Evolutionary conservation across 2,113 vertebrate genomes (phyloP).

Genomic region (Rhipidura dahli): DNA sequence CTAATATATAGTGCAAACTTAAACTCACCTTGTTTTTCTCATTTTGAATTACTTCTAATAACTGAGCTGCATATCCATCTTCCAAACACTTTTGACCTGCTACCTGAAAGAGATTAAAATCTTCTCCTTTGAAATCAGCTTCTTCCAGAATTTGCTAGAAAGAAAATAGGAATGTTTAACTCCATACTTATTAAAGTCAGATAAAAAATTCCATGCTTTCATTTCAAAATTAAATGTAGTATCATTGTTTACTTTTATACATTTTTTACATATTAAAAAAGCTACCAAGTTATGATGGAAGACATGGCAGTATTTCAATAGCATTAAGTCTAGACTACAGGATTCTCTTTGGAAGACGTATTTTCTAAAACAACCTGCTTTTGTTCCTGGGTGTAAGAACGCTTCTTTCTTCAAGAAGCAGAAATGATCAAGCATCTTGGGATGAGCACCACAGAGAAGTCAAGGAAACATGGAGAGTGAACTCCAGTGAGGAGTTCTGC

Average conservation of each 20-base stretch:
- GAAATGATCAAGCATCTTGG: neutral
- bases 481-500: neutral
- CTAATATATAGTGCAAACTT: neutral
- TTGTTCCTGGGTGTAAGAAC: neutral
- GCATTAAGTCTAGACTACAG: neutral
- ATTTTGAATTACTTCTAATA: conserved; percentile 88
- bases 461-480: neutral
- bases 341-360: neutral
- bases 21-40: conserved; percentile 88
- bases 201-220: neutral
- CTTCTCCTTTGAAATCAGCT: conserved; percentile 83
- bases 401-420: neutral
- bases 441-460: neutral
- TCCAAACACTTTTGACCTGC: conserved; percentile 88
- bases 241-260: neutral
- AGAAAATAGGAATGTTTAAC: neutral
- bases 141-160: conserved; percentile 85
- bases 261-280: neutral
- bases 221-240: neutral
- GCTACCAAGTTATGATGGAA: neutral
- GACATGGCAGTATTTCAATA: neutral
- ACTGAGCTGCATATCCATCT: conserved; percentile 81
- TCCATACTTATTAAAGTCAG: neutral
- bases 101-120: conserved; percentile 84
- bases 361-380: neutral